Conservation (phyloP, 2,797 vertebrate species). For the Spheniscus humboldti region DNA sequence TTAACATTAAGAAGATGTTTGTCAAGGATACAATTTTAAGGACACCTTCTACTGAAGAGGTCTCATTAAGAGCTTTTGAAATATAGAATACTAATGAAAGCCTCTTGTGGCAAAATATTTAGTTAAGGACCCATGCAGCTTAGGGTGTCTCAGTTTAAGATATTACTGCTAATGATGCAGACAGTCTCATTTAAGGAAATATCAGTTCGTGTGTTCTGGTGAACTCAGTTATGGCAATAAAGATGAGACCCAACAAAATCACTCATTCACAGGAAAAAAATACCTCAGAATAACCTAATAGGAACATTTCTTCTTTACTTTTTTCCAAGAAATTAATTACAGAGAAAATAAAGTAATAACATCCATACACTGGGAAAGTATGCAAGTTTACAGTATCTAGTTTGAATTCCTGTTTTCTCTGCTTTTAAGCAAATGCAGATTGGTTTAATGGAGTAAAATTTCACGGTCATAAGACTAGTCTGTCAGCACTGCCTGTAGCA, state of each 20-base stretch:
- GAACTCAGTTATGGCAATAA: background rate
- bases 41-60: background rate
- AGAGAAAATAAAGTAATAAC: background rate
- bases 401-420: background rate
- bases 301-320: background rate
- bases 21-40: slow-evolving; percentile 32
- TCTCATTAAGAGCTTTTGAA: slow-evolving; percentile 28
- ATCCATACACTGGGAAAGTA: background rate
- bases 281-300: background rate
- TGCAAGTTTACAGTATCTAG: background rate
- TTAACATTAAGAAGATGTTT: slow-evolving; percentile 35
- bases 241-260: background rate
- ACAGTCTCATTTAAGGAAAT: background rate
- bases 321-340: background rate
- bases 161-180: background rate
- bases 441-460: background rate
- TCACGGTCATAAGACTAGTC: background rate
- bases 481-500: background rate
- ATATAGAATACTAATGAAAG: slow-evolving; percentile 28
- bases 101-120: slow-evolving; percentile 31
- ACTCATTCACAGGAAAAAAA: background rate
- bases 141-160: background rate
- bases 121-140: background rate
- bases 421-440: background rate
- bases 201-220: background rate